phyloP scores from a whole-genome alignment of 1,140 invertebrate genomes.

The Muscidifurax raptorellus region DNA sequence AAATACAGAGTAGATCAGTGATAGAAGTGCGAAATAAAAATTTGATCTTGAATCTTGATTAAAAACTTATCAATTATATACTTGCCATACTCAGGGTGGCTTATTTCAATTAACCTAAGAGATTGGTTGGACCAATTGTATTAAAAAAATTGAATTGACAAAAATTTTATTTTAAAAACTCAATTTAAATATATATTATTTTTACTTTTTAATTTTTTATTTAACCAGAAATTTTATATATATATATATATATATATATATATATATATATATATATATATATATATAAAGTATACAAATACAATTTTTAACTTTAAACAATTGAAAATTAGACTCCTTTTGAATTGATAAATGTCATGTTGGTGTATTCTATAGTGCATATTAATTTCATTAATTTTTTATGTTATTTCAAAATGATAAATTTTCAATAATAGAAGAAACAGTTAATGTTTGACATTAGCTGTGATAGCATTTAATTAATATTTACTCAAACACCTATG shows the following conservation, averaged over 20 bases:
- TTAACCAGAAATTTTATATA: too few species aligned
- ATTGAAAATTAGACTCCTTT: not conserved
- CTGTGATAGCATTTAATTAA: not conserved
- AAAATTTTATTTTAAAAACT: not conserved
- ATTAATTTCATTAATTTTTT: not conserved
- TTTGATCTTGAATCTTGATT: too few species aligned
- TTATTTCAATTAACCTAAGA: not conserved
- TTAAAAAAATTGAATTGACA: not conserved
- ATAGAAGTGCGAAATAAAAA: too few species aligned
- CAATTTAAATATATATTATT: too few species aligned
- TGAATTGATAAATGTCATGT: not conserved
- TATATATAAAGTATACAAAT: not conserved
- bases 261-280: too few species aligned
- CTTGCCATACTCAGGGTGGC: not conserved
- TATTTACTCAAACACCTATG: not conserved
- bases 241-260: too few species aligned
- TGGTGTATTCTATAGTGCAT: not conserved
- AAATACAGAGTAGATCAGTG: too few species aligned
- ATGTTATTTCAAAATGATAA: not conserved
- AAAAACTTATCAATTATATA: not conserved
- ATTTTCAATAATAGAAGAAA: not conserved
- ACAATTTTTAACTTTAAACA: not conserved
- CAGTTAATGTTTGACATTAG: not conserved
- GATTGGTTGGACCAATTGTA: too few species aligned
- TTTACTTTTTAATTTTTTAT: too few species aligned